Percentiles rank a stretch among this genome's conserved stretches.
Evolutionary conservation across 2,888 invertebrate species (phyloP).

Genomic region (Mycogona germanica): DNA sequence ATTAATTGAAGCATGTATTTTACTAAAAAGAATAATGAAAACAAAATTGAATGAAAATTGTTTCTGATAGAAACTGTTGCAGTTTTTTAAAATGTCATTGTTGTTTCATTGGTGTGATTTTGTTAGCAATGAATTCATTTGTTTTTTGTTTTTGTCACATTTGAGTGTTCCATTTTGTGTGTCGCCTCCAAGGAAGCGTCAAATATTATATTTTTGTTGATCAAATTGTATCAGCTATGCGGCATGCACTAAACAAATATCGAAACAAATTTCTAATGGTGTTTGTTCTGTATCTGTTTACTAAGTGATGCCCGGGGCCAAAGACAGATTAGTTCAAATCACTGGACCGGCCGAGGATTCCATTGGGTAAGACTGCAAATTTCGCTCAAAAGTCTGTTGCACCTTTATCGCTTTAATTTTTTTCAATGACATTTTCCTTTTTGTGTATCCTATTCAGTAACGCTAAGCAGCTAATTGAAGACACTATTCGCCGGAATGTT

Average conservation of each 20-base stretch:
- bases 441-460: slow-evolving; percentile 56
- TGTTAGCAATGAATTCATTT: not conserved
- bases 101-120: no score
- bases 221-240: not conserved
- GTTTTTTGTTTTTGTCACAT: not conserved
- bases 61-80: no score
- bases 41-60: no score
- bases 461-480: slow-evolving; percentile 86
- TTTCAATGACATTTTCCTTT: not conserved
- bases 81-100: no score
- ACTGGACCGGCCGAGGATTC: slow-evolving; percentile 88
- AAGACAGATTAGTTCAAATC: slow-evolving; percentile 89
- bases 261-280: not conserved
- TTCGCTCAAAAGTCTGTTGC: no score
- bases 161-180: not conserved
- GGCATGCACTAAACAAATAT: not conserved
- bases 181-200: not conserved
- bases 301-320: slow-evolving; percentile 89
- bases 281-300: slow-evolving; percentile 31
- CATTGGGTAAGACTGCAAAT: slow-evolving; percentile 70
- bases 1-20: no score
- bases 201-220: not conserved
- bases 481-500: slow-evolving; percentile 88
- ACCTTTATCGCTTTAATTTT: slow-evolving; percentile 9
- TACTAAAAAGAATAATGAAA: no score